Evolutionary conservation across 2,797 vertebrate species (phyloP), one percentile per base, ranked within the genome.

Genomic region (Toxotes lorentzi): DNA sequence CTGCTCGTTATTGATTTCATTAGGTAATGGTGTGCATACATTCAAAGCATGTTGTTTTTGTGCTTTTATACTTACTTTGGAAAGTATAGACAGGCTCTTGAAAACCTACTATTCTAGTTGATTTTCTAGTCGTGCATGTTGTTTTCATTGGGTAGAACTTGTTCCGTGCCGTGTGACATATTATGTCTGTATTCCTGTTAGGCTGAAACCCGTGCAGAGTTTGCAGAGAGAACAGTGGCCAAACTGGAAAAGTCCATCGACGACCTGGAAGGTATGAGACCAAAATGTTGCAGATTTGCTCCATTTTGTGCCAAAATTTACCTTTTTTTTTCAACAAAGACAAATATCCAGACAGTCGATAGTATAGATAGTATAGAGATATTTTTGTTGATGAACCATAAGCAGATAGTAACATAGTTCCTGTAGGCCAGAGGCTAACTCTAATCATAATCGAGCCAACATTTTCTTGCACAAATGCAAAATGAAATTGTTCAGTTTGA

Each of bases 191-290:
- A 43, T 88, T 65, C 27, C 66, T 54, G 24, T 43, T 74, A 99
- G 98, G 98, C 98, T 63, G 98, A 99, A 94, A 99, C 98, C 59
- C 96, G 98, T 60, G 98, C 98, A 1, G 98, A 99, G 89, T 99
- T 99, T 94, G 98, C 98, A 4, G 98, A 99, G 91, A 97, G 98
- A 89, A 96, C 97, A 27, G 98, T 99, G 88, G 94, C 98, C 81
- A 99, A 99, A 96, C 96, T 99, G 97, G 98, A 99, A 94, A 99
- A 99, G 88, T 95, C 96, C 24, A 99, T 99, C 1, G 98, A 99
- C 72, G 98, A 99, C 88, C 96, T 99, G 95, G 98, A 99, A 99
- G 98, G 98, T 99, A 97, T 32, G 89, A 86, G 66, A 53, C 50
- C 56, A 12, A 53, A 23, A 16, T 23, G 19, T 47, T 35, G 62